phyloP scores from a whole-genome alignment of 2,888 invertebrate genomes.

The Dynastes grantii region DNA sequence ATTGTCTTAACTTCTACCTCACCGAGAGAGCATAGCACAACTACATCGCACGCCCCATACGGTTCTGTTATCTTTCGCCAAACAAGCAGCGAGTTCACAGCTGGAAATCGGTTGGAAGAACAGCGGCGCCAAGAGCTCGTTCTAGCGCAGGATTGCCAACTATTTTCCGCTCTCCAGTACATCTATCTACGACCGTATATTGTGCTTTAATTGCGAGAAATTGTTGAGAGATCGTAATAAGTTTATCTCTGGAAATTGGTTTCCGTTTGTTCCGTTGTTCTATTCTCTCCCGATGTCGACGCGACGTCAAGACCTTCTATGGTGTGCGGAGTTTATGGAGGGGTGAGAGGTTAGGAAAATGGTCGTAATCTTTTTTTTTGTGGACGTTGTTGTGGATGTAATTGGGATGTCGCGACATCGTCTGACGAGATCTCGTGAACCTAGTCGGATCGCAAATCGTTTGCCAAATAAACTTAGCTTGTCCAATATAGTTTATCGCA shows the following conservation, averaged over 20 bases:
- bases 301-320: background rate
- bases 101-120: background rate
- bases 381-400: background rate
- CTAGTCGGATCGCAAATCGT: background rate
- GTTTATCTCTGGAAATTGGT: slow-evolving; percentile 48
- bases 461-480: background rate
- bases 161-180: slow-evolving; percentile 7
- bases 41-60: too few relatives aligned
- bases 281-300: slow-evolving; percentile 1
- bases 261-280: slow-evolving; percentile 33
- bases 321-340: background rate
- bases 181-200: slow-evolving; percentile 15
- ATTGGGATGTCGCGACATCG: background rate
- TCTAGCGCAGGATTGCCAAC: slow-evolving; percentile 16
- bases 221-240: slow-evolving; percentile 45
- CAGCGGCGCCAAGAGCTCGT: background rate
- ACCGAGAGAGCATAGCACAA: too few relatives aligned
- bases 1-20: too few relatives aligned
- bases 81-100: too few relatives aligned
- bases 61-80: too few relatives aligned
- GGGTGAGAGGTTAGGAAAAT: background rate
- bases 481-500: too few relatives aligned
- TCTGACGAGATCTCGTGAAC: background rate
- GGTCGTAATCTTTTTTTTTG: background rate
- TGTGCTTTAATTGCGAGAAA: slow-evolving; percentile 47